These are phyloP conservation scores for Crotalus horridus DNA, from an alignment of 2,113 vertebrate genomes.

Conservation along the genomic window DNA sequence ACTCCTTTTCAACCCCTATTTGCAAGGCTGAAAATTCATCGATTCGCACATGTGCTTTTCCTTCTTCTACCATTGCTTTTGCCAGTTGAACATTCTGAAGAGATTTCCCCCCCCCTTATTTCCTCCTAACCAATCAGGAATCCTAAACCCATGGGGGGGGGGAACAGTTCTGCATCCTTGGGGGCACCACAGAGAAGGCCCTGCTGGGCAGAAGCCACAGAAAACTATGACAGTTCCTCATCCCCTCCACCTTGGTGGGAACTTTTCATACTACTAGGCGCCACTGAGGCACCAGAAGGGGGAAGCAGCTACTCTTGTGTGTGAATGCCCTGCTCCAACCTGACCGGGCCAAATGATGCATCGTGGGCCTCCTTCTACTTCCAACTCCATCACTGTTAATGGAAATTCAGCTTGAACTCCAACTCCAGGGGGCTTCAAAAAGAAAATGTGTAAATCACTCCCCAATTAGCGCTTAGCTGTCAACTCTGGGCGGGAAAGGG, in stretches of 20 bases:
- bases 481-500: not conserved
- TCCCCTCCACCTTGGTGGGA: not conserved
- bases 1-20: not conserved
- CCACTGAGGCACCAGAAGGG: not conserved
- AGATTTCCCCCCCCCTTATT: not conserved
- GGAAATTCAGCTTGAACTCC: not conserved
- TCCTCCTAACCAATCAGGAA: not conserved
- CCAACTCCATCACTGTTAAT: not conserved
- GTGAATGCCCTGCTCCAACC: conserved; percentile 38
- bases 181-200: not conserved
- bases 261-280: not conserved
- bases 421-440: not conserved
- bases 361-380: not conserved
- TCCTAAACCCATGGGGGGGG: not conserved
- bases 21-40: not conserved
- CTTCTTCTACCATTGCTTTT: no score
- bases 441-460: not conserved
- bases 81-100: not conserved
- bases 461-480: not conserved
- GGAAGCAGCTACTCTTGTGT: not conserved
- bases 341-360: conserved; percentile 6
- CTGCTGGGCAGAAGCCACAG: not conserved
- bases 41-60: not conserved
- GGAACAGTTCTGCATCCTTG: not conserved
- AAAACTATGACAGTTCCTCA: not conserved